phyloP scores from a whole-genome alignment of 2,888 invertebrate genomes.

The Eristalinus sepulchralis region DNA sequence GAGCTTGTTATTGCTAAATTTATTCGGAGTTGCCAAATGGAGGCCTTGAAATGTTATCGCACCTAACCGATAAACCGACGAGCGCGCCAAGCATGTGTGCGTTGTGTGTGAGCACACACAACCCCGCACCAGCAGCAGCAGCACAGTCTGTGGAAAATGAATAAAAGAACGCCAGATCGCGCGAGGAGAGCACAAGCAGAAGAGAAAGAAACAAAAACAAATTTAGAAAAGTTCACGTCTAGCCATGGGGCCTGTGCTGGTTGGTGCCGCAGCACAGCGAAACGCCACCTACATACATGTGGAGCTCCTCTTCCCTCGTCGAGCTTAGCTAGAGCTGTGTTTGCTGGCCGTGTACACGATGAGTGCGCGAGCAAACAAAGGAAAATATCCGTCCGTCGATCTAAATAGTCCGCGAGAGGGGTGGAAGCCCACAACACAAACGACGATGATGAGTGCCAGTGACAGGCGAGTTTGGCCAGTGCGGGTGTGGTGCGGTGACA shows the following conservation, averaged over 20 bases:
- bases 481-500: slow-evolving; percentile 38
- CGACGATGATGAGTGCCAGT: neutral
- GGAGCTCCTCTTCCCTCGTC: neutral
- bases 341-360: slow-evolving; percentile 2
- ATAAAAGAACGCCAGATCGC: slow-evolving; percentile 22
- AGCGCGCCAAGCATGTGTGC: neutral
- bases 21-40: slow-evolving; percentile 54
- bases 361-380: slow-evolving; percentile 43
- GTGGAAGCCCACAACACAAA: neutral
- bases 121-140: neutral
- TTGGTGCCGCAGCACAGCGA: slow-evolving; percentile 18
- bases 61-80: slow-evolving; percentile 41
- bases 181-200: neutral
- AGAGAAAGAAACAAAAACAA: slow-evolving; percentile 21
- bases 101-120: neutral
- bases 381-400: slow-evolving; percentile 42
- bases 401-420: slow-evolving; percentile 26
- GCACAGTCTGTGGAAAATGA: neutral
- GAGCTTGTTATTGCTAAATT: slow-evolving; percentile 45
- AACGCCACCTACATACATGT: slow-evolving; percentile 31
- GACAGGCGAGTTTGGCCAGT: slow-evolving; percentile 21
- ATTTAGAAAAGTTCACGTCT: slow-evolving; percentile 31
- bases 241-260: slow-evolving; percentile 48
- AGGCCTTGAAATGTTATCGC: slow-evolving; percentile 69
- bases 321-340: neutral